Conservation (phyloP, 2,888 invertebrate genomes). For the Hyposoter dolosus region DNA sequence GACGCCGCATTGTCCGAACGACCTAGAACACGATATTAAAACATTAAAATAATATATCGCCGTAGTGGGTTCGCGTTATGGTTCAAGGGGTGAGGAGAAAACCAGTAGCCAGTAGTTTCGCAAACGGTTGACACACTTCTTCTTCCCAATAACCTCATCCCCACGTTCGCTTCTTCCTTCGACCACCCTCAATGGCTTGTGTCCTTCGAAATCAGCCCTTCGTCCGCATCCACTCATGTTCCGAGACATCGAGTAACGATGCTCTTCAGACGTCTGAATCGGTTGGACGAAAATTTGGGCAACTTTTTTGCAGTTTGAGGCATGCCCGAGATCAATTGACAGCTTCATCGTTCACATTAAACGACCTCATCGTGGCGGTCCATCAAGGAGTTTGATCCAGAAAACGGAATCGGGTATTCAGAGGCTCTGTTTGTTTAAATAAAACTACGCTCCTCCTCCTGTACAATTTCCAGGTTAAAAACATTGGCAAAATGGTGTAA, state of each 20-base stretch:
- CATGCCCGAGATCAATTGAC: not conserved
- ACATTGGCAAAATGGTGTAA: conserved; percentile 9
- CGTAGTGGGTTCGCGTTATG: conserved; percentile 77
- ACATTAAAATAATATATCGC: conserved; percentile 84
- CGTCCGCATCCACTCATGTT: conserved; percentile 32
- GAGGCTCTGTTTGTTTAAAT: not conserved
- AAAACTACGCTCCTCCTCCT: not conserved
- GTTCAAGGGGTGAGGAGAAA: conserved; percentile 61
- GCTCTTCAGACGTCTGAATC: conserved; percentile 3
- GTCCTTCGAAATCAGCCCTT: conserved; percentile 33
- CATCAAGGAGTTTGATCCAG: not conserved
- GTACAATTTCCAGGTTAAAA: not conserved
- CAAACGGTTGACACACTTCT: conserved; percentile 78
- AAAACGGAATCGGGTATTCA: not conserved
- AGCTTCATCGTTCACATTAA: not conserved
- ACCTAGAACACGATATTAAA: conserved; percentile 84
- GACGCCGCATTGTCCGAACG: conserved; percentile 83
- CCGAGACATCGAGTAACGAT: conserved; percentile 6
- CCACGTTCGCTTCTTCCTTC: conserved; percentile 68
- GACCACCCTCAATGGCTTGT: conserved; percentile 65
- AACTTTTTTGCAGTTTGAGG: not conserved
- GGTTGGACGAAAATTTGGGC: conserved; percentile 33
- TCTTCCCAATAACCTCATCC: conserved; percentile 75
- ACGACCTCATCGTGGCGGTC: not conserved
- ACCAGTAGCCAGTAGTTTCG: conserved; percentile 56